Evolutionary conservation across 2,797 vertebrate genomes (phyloP), one percentile per base, ranked within the genome.

Genomic region (Urosaurus nigricauda): DNA sequence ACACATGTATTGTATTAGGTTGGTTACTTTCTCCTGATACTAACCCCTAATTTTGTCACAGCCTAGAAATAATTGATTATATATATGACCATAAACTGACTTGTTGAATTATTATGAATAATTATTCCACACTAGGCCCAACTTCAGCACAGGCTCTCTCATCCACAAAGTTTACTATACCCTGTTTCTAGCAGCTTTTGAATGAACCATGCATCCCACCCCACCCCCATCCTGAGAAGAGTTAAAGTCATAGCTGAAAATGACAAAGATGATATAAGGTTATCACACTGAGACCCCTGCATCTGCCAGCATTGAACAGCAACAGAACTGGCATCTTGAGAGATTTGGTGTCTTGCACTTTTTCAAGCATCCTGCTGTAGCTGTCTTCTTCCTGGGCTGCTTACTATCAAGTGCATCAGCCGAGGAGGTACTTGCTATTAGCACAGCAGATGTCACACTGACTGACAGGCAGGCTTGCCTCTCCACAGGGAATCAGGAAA

Each of bases 361-460:
- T 92, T 92, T 8, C 58, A 37, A 74, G 65, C 68, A 74, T 73
- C 75, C 85, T 63, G 68, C 86, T 29, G 35, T 60, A 12, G 73
- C 89, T 73, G 68, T 56, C 71, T 82, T 51, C 9, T 0, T 7
- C 11, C n/a, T 94, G 89, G 89, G 82, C 56, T 93, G 43, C 21
- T 68, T 58, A 56, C 75, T 92, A 37, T 65, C 58, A 83, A 92
- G 51, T 24, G 75, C 13, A 2, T n/a, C 43, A 19, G 56, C 58
- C 79, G 80, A 58, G 29, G 84, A 7, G 9, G 12, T 68, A 9
- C 87, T 94, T 84, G 83, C 83, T 79, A 89, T 89, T 87, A 74
- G 9, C n/a, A 4, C 0, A 2, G 21, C 5, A 79, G 43, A 84
- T 78, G 37, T 56, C 84, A 86, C 4, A 40, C 58, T 86, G 88